Evolutionary conservation across 2,888 invertebrate genomes (phyloP).

Genomic region (Tipula vernalis): DNA sequence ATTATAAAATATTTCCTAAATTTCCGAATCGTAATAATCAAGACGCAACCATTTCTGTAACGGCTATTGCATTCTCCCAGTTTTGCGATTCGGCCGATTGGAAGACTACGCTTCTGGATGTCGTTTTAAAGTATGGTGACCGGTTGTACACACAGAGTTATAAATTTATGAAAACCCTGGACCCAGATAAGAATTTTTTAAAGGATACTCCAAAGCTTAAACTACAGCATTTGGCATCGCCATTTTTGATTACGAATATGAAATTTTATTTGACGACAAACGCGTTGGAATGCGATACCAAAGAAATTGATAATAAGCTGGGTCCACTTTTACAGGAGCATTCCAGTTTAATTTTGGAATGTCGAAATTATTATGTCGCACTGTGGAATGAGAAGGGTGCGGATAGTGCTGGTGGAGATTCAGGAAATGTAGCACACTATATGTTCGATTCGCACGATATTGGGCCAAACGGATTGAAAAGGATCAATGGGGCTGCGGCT

Average conservation of each 20-base stretch:
- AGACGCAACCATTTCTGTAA: slow-evolving; percentile 42
- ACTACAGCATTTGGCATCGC: slow-evolving; percentile 24
- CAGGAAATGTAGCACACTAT: slow-evolving; percentile 28
- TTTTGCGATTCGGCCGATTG: slow-evolving; percentile 45
- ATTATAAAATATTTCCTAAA: slow-evolving; percentile 16
- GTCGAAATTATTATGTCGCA: slow-evolving; percentile 23
- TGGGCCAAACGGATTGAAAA: slow-evolving; percentile 30
- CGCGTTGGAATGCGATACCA: neutral
- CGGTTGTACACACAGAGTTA: slow-evolving; percentile 38
- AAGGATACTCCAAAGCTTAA: slow-evolving; percentile 21
- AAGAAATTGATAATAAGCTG: slow-evolving; percentile 21
- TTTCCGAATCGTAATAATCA: slow-evolving; percentile 34
- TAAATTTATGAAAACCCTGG: neutral
- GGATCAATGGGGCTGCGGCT: slow-evolving; percentile 30
- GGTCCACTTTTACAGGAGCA: neutral
- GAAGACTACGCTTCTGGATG: slow-evolving; percentile 44
- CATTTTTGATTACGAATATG: slow-evolving; percentile 21
- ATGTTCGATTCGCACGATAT: slow-evolving; percentile 37
- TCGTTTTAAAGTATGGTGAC: slow-evolving; percentile 50
- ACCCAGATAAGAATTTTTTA: slow-evolving; percentile 17
- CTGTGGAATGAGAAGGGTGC: slow-evolving; percentile 31
- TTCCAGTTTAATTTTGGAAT: neutral
- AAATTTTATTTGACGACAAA: neutral
- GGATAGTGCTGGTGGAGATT: neutral
- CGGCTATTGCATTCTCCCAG: slow-evolving; percentile 45